Evolutionary conservation across 64 coral and sea anemone genomes (phyloP), one percentile per base, ranked within the genome.

Genomic region (Montipora cactus): DNA sequence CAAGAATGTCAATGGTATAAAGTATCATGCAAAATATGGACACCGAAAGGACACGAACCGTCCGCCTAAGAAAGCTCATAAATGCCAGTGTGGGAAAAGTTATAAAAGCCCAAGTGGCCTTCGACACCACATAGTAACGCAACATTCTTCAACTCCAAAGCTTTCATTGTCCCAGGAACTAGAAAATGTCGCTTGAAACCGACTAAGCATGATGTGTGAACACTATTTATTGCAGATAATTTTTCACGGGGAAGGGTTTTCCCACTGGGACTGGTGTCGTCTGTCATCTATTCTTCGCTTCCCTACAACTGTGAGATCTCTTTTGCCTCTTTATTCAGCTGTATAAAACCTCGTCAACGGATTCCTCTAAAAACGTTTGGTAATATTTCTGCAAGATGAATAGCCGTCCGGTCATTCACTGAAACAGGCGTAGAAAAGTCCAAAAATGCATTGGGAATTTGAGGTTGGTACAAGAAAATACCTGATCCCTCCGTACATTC

Each of bases 81-180:
- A 99, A 96, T 99, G 98, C 68, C 98, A 99, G 59, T 99, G 98
- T 82, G 98, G 98, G n/a, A 99, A 99, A 85, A 99, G 98, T 67
- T 99, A 99, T 76, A 99, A 99, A 79, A 99, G 92, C 76, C 98
- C 92, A 11, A 99, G 92, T 88, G 98, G 98, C 64, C 95, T 99
- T 16, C 95, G 98, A 66, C 92, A 99, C 80, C 98, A 99, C 77
- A 87, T 99, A 52, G 82, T 88, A 94, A 91, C 92, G 47, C 96
- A 98, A 87, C 96, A 98, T 85, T 68, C 96, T 37, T 72, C 96
- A 15, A 70, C 79, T 20, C 46, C 88, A 76, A 89, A 95, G 80
- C 93, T 84, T 90, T 37, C 95, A 82, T 22, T 94, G 47, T 69
- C 95, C 15, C 95, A 91, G 66, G 91, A 96, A 91, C 87, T 95